Base-by-base conservation (phyloP, 1,140 invertebrate species). In the Leptinotarsa lineolata region DNA sequence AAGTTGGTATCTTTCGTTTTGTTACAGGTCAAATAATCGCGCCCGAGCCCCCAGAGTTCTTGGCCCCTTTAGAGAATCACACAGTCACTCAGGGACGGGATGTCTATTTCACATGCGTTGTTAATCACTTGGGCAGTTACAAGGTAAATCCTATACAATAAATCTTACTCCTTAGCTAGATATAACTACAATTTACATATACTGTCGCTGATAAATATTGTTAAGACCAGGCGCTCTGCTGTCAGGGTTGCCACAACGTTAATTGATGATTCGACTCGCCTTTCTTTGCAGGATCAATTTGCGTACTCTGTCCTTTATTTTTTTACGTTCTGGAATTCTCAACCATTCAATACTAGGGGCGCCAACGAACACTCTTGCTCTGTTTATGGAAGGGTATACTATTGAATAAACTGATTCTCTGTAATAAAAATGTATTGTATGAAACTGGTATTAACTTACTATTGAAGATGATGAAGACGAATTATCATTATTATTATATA, bases 21-120 rank as follows among this genome's bases (percentile, higher is more conserved):
- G 78, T 84, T 84, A 75, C 79, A 84, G 82, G 82, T 80, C 85
- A 87, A 81, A 77, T 84, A 72, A 74, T 79, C 65, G 74, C 81
- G 63, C 85, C 86, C 45, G 88, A 91, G 78, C 15, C 48, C n/a
- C 94, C 94, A 20, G 90, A 93, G 82, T 96, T 96, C 85, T 88
- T 95, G 77, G 90, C 90, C 8, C 91, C 92, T n/a, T 83, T 97
- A 77, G 93, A 94, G 81, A 97, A 97, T 84, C 88, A 94, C 71
- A 96, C 94, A 11, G 93, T 95, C 39, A 91, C 94, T 58, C 92
- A 95, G 84, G 95, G 95, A 48, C 87, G 94, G 60, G 94, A 96
- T 82, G 90, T 95, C 21, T 91, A 89, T 76, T 95, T 97, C 83
- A 95, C 94, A 12, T 97, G 95, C 81, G 91, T 94, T 69, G 94